Conservation (phyloP, 2,888 invertebrate genomes). For the Tinea semifulvella region DNA sequence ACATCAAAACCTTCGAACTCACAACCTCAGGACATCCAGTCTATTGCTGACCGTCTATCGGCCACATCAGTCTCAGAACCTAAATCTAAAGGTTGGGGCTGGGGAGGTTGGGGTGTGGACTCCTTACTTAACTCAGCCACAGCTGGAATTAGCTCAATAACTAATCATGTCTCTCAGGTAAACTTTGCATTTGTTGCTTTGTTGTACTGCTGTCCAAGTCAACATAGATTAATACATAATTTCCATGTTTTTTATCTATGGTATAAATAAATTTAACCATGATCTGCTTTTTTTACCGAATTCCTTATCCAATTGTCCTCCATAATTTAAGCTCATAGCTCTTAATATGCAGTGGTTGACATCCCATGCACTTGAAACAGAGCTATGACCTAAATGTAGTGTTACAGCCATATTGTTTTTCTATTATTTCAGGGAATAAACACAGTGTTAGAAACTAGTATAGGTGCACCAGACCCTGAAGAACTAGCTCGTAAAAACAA, state of each 20-base stretch:
- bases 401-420: no score
- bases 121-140: slow-evolving; percentile 80
- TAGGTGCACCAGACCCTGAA: slow-evolving; percentile 86
- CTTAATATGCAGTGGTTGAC: no score
- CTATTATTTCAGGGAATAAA: slow-evolving; percentile 71
- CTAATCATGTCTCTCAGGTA: slow-evolving; percentile 76
- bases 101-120: slow-evolving; percentile 73
- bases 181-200: no score
- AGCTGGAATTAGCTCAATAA: slow-evolving; percentile 79
- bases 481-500: slow-evolving; percentile 69
- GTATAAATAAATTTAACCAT: no score
- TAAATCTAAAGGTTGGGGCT: slow-evolving; percentile 30
- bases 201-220: no score
- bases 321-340: no score
- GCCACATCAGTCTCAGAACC: slow-evolving; percentile 21
- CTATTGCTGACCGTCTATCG: slow-evolving; percentile 38
- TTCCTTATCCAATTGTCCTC: no score
- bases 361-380: no score
- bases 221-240: no score
- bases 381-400: no score
- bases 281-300: no score
- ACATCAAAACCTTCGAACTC: slow-evolving; percentile 18
- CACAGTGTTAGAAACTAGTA: slow-evolving; percentile 79
- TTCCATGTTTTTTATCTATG: no score
- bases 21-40: slow-evolving; percentile 29